phyloP scores from a whole-genome alignment of 2,888 invertebrate species.

The Dimorphilus gyrociliatus region DNA sequence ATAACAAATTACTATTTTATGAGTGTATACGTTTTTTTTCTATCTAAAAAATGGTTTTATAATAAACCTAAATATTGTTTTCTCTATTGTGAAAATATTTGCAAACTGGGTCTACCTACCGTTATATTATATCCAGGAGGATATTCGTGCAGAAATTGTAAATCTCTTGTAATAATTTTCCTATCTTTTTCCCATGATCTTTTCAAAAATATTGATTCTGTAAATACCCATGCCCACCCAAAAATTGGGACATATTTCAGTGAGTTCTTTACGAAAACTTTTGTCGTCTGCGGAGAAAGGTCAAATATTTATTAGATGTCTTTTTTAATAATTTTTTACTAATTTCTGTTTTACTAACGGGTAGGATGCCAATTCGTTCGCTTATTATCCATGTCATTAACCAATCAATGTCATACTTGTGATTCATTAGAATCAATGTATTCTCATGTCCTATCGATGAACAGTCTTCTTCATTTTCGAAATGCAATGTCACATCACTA shows the following conservation, averaged over 20 bases:
- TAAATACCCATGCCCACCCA: slow-evolving; percentile 92
- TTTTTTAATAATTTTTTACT: too few species aligned
- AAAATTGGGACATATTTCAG: slow-evolving; percentile 73
- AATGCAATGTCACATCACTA: slow-evolving; percentile 53
- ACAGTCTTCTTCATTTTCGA: slow-evolving; percentile 48
- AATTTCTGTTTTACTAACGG: too few species aligned
- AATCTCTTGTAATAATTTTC: slow-evolving; percentile 59
- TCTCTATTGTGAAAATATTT: too few species aligned
- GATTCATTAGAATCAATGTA: slow-evolving; percentile 77
- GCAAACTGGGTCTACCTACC: too few species aligned
- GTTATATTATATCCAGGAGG: slow-evolving; percentile 52
- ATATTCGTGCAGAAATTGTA: slow-evolving; percentile 65
- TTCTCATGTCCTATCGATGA: slow-evolving; percentile 62
- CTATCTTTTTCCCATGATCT: slow-evolving; percentile 56
- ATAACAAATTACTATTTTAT: too few species aligned
- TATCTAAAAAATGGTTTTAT: too few species aligned
- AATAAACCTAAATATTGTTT: too few species aligned
- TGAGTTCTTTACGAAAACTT: slow-evolving; percentile 82
- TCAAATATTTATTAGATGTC: too few species aligned
- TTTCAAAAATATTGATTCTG: slow-evolving; percentile 81
- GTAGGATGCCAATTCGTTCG: slow-evolving; percentile 60
- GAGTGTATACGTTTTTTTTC: too few species aligned
- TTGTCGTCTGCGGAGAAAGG: too few species aligned
- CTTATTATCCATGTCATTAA: slow-evolving; percentile 78
- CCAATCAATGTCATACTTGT: slow-evolving; percentile 90